These are phyloP conservation scores for Trichomycterus rosablanca DNA, from an alignment of 2,113 vertebrate genomes.

Conservation along the genomic window DNA sequence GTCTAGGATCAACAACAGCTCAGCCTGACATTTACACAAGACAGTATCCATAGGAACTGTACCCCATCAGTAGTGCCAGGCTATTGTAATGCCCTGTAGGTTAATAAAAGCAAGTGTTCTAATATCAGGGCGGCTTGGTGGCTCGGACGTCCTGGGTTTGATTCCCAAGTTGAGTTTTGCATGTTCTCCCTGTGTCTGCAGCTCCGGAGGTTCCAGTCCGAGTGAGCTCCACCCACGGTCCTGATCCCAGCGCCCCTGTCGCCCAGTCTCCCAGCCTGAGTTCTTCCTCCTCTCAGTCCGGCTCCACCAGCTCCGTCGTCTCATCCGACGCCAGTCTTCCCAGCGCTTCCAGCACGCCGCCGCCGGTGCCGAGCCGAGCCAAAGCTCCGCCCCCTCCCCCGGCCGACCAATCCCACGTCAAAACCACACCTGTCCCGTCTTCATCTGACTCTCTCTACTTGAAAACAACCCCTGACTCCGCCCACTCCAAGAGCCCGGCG, in stretches of 20 bases:
- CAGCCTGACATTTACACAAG: too few species aligned
- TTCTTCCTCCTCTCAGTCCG: constrained; percentile 80
- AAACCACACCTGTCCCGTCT: constrained; percentile 27
- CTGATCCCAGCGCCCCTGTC: constrained; percentile 64
- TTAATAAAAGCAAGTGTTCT: too few species aligned
- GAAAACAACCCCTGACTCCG: constrained; percentile 46
- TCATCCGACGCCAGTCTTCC: constrained; percentile 75
- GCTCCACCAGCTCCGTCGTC: constrained; percentile 73
- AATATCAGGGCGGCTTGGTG: too few species aligned
- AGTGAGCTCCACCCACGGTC: constrained; percentile 55
- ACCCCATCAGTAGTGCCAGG: too few species aligned
- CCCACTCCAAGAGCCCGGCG: constrained; percentile 13
- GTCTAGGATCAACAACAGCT: too few species aligned
- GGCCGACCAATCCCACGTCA: background rate
- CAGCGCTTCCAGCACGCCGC: constrained; percentile 82
- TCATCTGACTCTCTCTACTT: constrained; percentile 5
- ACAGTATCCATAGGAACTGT: too few species aligned
- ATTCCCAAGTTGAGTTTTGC: too few species aligned
- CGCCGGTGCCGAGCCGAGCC: constrained; percentile 83
- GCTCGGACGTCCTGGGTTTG: too few species aligned
- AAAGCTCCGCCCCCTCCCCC: constrained; percentile 54
- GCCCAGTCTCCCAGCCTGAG: constrained; percentile 74
- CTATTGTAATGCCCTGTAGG: too few species aligned
- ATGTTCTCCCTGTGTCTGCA: too few species aligned
- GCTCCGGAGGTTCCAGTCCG: constrained; percentile 62